Percentiles rank a stretch among this genome's conserved stretches.
phyloP scores from a whole-genome alignment of 2,797 vertebrate genomes.

The Chelon labrosus region DNA sequence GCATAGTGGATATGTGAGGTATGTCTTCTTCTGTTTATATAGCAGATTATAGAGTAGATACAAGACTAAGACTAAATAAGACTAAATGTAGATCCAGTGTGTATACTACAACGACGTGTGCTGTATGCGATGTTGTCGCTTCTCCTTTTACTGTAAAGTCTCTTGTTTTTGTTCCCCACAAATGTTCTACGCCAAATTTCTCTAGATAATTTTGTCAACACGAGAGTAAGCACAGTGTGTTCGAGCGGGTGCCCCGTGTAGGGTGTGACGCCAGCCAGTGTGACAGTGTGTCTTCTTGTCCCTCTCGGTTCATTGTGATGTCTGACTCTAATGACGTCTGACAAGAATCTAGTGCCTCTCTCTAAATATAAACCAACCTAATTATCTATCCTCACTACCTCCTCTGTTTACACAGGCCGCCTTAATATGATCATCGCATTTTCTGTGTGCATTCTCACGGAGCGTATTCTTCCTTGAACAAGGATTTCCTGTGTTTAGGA shows the following conservation, averaged over 20 bases:
- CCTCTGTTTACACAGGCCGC: slow-evolving; percentile 61
- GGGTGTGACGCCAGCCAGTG: slow-evolving; percentile 21
- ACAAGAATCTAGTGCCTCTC: slow-evolving; percentile 51
- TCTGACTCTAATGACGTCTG: slow-evolving; percentile 56
- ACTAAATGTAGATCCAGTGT: slow-evolving; percentile 60
- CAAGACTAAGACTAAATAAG: slow-evolving; percentile 45
- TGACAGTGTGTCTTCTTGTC: slow-evolving; percentile 38
- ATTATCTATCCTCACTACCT: slow-evolving; percentile 72
- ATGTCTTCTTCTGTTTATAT: slow-evolving; percentile 62
- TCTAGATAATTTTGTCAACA: slow-evolving; percentile 19
- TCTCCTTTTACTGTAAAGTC: background rate
- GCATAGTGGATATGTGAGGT: slow-evolving; percentile 51
- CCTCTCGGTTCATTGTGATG: slow-evolving; percentile 48
- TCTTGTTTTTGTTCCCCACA: slow-evolving; percentile 10
- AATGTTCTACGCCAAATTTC: slow-evolving; percentile 5
- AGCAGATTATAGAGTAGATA: slow-evolving; percentile 69
- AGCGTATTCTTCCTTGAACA: slow-evolving; percentile 37
- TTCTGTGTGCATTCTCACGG: slow-evolving; percentile 53
- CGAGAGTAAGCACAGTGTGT: slow-evolving; percentile 10
- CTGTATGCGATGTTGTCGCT: background rate
- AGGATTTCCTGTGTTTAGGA: slow-evolving; percentile 72
- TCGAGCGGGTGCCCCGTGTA: slow-evolving; percentile 21
- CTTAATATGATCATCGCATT: slow-evolving; percentile 70
- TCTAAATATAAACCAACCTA: slow-evolving; percentile 78
- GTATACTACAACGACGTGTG: slow-evolving; percentile 38